Percentiles rank a stretch among this genome's conserved stretches.
phyloP scores from a whole-genome alignment of 2,797 vertebrate species.

The Sebastes matsubarae region DNA sequence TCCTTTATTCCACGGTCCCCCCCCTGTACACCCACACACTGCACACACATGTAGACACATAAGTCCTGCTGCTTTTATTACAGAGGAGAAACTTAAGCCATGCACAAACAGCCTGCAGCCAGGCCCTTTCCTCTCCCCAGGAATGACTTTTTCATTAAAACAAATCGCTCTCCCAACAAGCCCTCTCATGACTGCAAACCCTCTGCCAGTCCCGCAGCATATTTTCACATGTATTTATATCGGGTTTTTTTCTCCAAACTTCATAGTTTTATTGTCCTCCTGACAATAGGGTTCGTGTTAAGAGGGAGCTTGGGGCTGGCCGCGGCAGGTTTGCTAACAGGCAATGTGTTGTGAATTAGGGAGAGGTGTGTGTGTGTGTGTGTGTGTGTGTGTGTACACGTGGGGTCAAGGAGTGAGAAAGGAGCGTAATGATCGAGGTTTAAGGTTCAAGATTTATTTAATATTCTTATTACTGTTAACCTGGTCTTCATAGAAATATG shows the following conservation, averaged over 20 bases:
- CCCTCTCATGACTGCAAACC: constrained; percentile 53
- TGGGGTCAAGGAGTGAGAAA: not conserved
- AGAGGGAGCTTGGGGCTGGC: constrained; percentile 27
- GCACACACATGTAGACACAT: constrained; percentile 45
- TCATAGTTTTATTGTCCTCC: constrained; percentile 68
- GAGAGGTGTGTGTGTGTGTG: constrained; percentile 15
- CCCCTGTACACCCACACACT: constrained; percentile 31
- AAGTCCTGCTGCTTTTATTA: constrained; percentile 73
- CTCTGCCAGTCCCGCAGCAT: constrained; percentile 59
- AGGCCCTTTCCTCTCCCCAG: constrained; percentile 54
- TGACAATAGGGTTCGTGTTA: constrained; percentile 56
- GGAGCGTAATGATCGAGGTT: not conserved
- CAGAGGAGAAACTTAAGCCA: constrained; percentile 76
- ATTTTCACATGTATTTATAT: constrained; percentile 57
- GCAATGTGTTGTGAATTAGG: constrained; percentile 62
- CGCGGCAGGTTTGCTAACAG: constrained; percentile 48
- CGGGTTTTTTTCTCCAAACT: not conserved
- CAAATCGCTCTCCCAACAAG: constrained; percentile 69
- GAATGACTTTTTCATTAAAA: constrained; percentile 81
- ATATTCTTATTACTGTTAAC: not conserved
- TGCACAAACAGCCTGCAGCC: constrained; percentile 77
- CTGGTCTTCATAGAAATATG: not conserved
- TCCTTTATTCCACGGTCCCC: constrained; percentile 51
- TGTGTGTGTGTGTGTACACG: constrained; percentile 4
- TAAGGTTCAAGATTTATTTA: not conserved